phyloP scores from a whole-genome alignment of 1,140 invertebrate genomes.

The Polypedilum vanderplanki region DNA sequence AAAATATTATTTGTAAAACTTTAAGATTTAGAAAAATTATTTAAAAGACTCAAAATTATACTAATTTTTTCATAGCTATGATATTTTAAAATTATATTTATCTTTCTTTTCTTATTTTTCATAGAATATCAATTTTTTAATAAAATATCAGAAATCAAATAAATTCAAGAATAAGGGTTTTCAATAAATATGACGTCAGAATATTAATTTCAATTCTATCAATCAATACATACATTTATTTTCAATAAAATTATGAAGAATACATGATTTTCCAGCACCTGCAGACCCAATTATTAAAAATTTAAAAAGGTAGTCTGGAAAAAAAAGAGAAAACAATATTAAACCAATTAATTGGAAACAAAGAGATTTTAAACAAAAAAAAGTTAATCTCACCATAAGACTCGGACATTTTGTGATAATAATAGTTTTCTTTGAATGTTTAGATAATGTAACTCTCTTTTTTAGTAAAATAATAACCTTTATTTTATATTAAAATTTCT shows the following conservation, averaged over 20 bases:
- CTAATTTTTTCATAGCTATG: no score
- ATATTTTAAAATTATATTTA: no score
- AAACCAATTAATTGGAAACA: background rate
- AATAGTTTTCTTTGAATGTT: no score
- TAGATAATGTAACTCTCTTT: no score
- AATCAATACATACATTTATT: slow-evolving; percentile 67
- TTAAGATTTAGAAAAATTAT: background rate
- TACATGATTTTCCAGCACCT: slow-evolving; percentile 81
- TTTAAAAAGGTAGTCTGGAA: slow-evolving; percentile 74
- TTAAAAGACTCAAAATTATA: no score
- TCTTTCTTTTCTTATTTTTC: no score
- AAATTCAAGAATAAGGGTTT: background rate
- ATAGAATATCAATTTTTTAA: no score
- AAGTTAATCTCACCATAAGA: slow-evolving; percentile 8
- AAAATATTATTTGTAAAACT: background rate
- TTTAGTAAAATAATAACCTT: no score
- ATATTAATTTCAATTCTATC: background rate
- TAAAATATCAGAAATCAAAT: background rate
- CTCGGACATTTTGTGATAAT: background rate
- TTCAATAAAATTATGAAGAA: slow-evolving; percentile 85
- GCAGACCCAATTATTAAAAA: slow-evolving; percentile 77
- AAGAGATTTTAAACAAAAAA: background rate
- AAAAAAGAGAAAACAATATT: slow-evolving; percentile 34
- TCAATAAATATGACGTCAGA: background rate
- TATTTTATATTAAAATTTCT: no score